These are phyloP conservation scores for Phyllostomus discolor DNA, from an alignment of 2,113 vertebrate species.

Conservation along the genomic window DNA sequence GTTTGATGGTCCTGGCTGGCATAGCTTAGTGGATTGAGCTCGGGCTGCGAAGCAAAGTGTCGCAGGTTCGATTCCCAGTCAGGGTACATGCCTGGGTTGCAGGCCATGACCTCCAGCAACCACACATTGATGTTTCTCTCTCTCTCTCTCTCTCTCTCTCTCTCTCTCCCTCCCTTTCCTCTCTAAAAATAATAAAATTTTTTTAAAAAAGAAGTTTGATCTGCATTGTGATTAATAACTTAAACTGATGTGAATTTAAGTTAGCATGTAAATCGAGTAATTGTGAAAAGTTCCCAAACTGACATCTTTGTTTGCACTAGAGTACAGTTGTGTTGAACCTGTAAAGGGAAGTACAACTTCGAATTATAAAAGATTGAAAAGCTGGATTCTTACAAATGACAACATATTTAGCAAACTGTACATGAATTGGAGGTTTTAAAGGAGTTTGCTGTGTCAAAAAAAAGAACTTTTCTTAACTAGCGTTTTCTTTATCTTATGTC, in stretches of 20 bases:
- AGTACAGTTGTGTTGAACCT: background rate
- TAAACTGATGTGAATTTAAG: constrained; percentile 21
- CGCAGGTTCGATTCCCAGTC: too few species aligned
- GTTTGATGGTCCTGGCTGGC: too few species aligned
- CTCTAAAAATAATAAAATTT: too few species aligned
- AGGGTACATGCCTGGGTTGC: too few species aligned
- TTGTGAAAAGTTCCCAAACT: background rate
- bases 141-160: too few species aligned
- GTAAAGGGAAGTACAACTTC: background rate
- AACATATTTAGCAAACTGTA: background rate
- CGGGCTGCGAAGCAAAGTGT: too few species aligned
- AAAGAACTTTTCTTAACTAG: background rate
- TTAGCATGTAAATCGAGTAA: background rate
- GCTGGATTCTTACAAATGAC: background rate
- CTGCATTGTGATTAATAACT: background rate
- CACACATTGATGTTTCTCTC: too few species aligned
- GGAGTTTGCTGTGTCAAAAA: background rate
- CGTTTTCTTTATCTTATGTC: background rate
- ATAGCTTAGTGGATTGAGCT: too few species aligned
- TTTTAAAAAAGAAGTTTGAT: background rate
- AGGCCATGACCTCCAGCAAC: too few species aligned
- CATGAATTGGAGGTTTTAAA: background rate
- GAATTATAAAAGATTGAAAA: background rate
- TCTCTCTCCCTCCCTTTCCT: too few species aligned
- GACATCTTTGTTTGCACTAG: background rate